Base-by-base conservation (phyloP, 2,797 vertebrate species). In the Falco berigora region DNA sequence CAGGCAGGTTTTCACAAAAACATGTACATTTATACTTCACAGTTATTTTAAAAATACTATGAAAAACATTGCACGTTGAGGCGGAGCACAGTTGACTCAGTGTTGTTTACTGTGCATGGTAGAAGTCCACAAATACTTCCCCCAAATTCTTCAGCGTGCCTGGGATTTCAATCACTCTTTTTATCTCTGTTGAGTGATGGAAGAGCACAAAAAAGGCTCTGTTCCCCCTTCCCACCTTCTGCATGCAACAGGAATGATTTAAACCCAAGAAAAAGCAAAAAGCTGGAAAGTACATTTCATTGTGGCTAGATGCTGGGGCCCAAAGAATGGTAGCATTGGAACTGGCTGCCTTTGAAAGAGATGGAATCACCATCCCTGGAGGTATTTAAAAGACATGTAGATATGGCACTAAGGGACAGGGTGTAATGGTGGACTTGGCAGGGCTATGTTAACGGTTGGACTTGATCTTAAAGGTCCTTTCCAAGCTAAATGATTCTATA, bases 161-260 rank as follows among this genome's bases (percentile, higher is more conserved):
- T 9, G 2, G 46, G 21, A 69, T 53, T 47, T 46, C 36, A 21
- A 4, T 42, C 36, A 20, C 52, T 28, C 27, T 5, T 8, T 63
- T n/a, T 47, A 21, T 13, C 59, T 20, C 17, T 32, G 7, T 1
- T 7, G 53, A 34, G 14, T 6, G 34, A 81, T 12, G 28, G 38
- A 42, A 80, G 27, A 47, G 23, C 3, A 27, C 4, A 6, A 27
- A 47, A 79, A 78, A 68, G 59, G 2, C 13, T 20, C 4, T 46
- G 28, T 30, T 23, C 14, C 18, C 50, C n/a, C 46, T 73, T 77
- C 42, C 27, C 34, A 59, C 32, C 32, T 88, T 42, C 58, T 55
- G n/a, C 24, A 6, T 2, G 4, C 12, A 28, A 47, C 0, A 64
- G 27, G 16, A 72, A 63, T 5, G 0, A 67, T 18, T 42, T 12